Base-by-base conservation (phyloP, 1,140 invertebrate genomes). In the Penaeus chinensis region DNA sequence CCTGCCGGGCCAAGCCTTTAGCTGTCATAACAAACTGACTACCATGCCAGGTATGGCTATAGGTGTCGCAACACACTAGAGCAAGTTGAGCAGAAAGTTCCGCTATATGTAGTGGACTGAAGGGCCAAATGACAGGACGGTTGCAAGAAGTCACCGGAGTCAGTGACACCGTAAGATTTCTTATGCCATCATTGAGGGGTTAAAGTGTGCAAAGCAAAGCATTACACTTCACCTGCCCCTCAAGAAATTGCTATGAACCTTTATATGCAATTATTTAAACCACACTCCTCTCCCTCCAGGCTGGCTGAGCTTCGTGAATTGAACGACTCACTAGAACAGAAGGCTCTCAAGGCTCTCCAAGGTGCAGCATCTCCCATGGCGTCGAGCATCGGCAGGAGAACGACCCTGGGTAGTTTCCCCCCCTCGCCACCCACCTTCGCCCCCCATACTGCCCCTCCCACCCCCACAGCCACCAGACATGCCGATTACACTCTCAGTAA, bases 401-500 rank as follows among this genome's bases (percentile, higher is more conserved):
- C 79, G 69, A 66, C 66, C 22, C 27, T 79, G 13, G 47, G 71
- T 80, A 82, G 87, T 69, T 82, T 88, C 42, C 74, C 82, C 27
- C 66, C 66, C 20, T 22, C 87, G 32, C 60, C 82, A n/a, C 87
- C 87, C 47, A 88, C 84, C 71, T 88, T 88, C 66, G 62, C 78
- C 54, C 82, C 87, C 66, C 87, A 88, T 65, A 88, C 87, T 10
- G 87, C 87, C 65, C 87, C 87, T 42, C 82, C 89, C 3, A 85
- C 89, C 24, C 89, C 86, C 10, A 87, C 89, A 10, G 87, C 89
- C 69, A 88, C 87, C 69, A 82, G 86, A 71, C 86, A 87, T 54
- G 86, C 89, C 24, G 89, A 90, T 61, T 90, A 90, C 83, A 90
- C 89, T 60, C 86, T 90, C 27, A 90, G 87, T 88, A 88, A 84